Conservation (phyloP, 2,797 vertebrate genomes). For the Bradypodion pumilum region DNA sequence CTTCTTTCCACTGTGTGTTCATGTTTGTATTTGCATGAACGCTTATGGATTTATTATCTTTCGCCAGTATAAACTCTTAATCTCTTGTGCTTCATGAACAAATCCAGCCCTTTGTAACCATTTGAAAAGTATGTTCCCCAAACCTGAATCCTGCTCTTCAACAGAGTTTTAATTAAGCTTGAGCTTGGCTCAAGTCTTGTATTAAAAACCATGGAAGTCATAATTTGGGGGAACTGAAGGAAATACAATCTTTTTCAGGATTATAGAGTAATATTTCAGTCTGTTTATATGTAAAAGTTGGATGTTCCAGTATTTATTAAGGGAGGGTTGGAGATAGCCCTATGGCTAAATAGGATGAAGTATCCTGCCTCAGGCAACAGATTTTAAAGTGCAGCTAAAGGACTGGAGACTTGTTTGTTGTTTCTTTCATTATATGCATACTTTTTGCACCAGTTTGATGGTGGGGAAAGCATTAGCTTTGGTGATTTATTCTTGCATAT, state of each 20-base stretch:
- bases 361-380: not conserved
- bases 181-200: constrained; percentile 35
- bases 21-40: constrained; percentile 34
- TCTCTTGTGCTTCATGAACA: not conserved
- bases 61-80: constrained; percentile 12
- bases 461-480: not conserved
- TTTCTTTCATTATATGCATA: constrained; percentile 29
- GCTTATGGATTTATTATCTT: not conserved
- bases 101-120: constrained; percentile 34
- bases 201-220: constrained; percentile 21
- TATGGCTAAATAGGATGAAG: not conserved
- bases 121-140: constrained; percentile 10
- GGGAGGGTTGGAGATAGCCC: not conserved
- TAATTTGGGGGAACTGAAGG: not conserved
- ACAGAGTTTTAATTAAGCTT: constrained; percentile 47
- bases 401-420: not conserved
- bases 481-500: constrained; percentile 39
- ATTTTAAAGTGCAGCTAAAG: not conserved
- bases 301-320: not conserved
- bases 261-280: not conserved
- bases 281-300: not conserved
- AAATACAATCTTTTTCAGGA: constrained; percentile 5
- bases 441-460: not conserved
- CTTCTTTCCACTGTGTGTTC: constrained; percentile 17
- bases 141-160: constrained; percentile 35